These are phyloP conservation scores for Phrynocephalus vlangalii DNA, from an alignment of 2,797 vertebrate genomes.

Conservation along the genomic window DNA sequence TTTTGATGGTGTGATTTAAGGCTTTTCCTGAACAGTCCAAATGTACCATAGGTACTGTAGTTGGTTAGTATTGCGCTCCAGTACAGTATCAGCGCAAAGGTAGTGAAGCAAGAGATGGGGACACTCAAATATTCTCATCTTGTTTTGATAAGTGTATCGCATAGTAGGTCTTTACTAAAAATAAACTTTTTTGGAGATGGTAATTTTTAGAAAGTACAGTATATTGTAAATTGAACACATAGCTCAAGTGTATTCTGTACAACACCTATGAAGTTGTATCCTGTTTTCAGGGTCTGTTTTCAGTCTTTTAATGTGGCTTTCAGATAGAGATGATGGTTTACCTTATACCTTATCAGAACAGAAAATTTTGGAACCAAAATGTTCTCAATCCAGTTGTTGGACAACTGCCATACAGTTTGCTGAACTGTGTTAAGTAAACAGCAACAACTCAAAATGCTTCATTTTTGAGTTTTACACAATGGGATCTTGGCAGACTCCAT, in stretches of 20 bases:
- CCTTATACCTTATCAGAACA: accelerated
- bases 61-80: not conserved
- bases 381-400: conserved; percentile 35
- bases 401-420: conserved; percentile 75
- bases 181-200: not conserved
- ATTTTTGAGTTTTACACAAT: conserved; percentile 37
- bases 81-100: too few species aligned
- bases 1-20: not conserved
- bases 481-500: conserved; percentile 62
- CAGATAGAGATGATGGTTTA: not conserved
- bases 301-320: conserved; percentile 27
- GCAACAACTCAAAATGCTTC: conserved; percentile 30
- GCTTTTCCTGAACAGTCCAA: not conserved
- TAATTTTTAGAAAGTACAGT: not conserved
- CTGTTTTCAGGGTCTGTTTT: not conserved
- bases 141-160: not conserved
- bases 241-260: not conserved
- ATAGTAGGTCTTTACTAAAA: not conserved
- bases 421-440: conserved; percentile 31
- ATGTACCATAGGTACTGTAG: not conserved
- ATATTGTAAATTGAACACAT: not conserved
- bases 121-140: not conserved
- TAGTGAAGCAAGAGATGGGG: not conserved
- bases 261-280: not conserved
- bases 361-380: not conserved